Conservation (phyloP, 1,140 invertebrate species). For the Bicyclus anynana region DNA sequence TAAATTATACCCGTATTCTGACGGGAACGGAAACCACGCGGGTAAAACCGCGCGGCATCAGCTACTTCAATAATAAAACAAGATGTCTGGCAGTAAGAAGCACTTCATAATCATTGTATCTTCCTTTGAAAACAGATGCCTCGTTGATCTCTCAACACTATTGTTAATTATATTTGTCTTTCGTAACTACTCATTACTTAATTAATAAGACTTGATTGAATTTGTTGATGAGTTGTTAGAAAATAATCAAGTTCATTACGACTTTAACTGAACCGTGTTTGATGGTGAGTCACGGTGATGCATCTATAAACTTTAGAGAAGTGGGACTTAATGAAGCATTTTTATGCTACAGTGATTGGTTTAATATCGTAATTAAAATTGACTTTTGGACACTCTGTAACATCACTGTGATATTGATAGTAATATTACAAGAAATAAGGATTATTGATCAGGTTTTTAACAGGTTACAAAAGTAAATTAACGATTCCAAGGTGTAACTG, state of each 20-base stretch:
- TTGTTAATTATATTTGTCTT: conserved; percentile 1
- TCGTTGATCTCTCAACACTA: too few species aligned
- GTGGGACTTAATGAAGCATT: conserved; percentile 41
- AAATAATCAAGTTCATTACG: conserved; percentile 25
- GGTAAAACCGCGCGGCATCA: too few species aligned
- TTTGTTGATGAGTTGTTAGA: conserved; percentile 19
- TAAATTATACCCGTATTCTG: too few species aligned
- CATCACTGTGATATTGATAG: conserved; percentile 12
- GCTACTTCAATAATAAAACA: too few species aligned
- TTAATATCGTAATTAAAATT: conserved; percentile 39
- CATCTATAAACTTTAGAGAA: conserved; percentile 35
- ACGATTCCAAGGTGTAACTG: too few species aligned
- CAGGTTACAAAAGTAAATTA: neutral
- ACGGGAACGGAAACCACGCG: too few species aligned
- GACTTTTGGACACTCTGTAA: conserved; percentile 26
- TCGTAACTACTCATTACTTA: neutral
- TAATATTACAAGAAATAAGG: neutral
- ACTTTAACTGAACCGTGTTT: conserved; percentile 21
- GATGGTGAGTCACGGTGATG: conserved; percentile 50
- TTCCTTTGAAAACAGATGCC: too few species aligned
- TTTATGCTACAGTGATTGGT: conserved; percentile 37
- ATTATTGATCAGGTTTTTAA: neutral
- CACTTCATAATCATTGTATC: too few species aligned
- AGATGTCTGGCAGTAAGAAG: too few species aligned
- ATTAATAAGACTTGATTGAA: conserved; percentile 21